These are phyloP conservation scores for Protobothrops mucrosquamatus DNA, from an alignment of 2,113 vertebrate species.

Conservation along the genomic window DNA sequence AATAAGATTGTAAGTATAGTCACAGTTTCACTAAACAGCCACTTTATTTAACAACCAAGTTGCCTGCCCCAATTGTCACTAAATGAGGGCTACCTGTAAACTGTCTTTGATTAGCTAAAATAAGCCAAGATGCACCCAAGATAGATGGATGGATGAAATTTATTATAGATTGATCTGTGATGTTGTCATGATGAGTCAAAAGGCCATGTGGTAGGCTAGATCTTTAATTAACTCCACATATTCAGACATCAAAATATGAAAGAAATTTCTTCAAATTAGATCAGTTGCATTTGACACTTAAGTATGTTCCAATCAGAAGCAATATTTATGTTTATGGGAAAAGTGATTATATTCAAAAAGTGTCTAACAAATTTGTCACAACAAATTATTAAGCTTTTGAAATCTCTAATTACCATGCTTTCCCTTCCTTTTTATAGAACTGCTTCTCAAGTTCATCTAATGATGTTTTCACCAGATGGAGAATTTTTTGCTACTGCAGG, in stretches of 20 bases:
- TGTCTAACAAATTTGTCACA: neutral
- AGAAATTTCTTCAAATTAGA: neutral
- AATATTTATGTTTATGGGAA: neutral
- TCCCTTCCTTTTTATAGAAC: conserved; percentile 74
- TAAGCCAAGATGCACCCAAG: neutral
- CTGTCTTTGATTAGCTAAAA: neutral
- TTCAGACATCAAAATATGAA: neutral
- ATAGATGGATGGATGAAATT: neutral
- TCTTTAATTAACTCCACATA: neutral
- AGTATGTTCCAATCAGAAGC: neutral
- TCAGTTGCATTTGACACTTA: neutral
- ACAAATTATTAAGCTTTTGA: neutral
- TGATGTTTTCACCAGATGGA: conserved; percentile 95
- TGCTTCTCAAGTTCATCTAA: conserved; percentile 85
- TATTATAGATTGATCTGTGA: neutral
- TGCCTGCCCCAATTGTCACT: neutral
- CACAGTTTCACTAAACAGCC: neutral
- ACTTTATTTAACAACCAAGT: neutral
- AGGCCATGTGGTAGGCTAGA: neutral
- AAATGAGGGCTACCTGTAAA: neutral
- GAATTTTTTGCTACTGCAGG: conserved; percentile 98
- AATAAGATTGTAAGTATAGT: neutral
- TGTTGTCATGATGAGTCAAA: neutral
- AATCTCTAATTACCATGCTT: neutral
- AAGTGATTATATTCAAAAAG: neutral